Evolutionary conservation across 1,140 invertebrate genomes (phyloP).

Genomic region (Tetragnatha versicolor): DNA sequence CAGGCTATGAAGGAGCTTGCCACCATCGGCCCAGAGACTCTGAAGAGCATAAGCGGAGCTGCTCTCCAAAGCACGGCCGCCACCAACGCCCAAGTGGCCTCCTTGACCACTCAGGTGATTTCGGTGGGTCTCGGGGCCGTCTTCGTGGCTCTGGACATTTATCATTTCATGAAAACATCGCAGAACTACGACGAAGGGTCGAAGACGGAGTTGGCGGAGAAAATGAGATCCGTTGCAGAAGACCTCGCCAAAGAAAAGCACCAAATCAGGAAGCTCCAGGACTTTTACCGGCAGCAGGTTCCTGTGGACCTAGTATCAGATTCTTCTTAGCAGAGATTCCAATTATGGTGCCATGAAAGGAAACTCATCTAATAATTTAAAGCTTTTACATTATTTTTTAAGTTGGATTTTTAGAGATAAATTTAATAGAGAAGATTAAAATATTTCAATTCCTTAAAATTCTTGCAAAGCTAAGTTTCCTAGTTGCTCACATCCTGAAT

Average conservation of each 20-base stretch:
- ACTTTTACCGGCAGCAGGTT: slow-evolving; percentile 28
- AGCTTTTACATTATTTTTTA: no score
- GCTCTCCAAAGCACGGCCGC: slow-evolving; percentile 36
- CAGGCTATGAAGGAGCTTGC: slow-evolving; percentile 32
- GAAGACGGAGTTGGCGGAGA: slow-evolving; percentile 34
- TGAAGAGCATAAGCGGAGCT: slow-evolving; percentile 33
- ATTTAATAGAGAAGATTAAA: no score
- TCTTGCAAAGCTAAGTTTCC: no score
- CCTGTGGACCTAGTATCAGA: slow-evolving; percentile 18
- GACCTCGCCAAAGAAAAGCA: slow-evolving; percentile 13
- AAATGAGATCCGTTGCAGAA: neutral
- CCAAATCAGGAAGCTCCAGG: slow-evolving; percentile 23
- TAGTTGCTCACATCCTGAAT: no score
- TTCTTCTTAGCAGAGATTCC: neutral
- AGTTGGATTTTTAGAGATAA: no score
- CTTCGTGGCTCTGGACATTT: slow-evolving; percentile 41
- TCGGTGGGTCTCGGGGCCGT: slow-evolving; percentile 28
- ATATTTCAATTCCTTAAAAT: no score
- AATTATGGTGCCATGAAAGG: no score
- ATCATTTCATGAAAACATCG: slow-evolving; percentile 25
- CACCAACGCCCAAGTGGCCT: slow-evolving; percentile 27
- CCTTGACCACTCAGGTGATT: slow-evolving; percentile 17
- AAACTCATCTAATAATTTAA: no score
- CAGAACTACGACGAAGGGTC: slow-evolving; percentile 39
- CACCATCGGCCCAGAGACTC: slow-evolving; percentile 27